Percentiles rank a stretch among this genome's conserved stretches.
Conservation (phyloP, 2,113 vertebrate genomes). For the Rhizomys pruinosus region DNA sequence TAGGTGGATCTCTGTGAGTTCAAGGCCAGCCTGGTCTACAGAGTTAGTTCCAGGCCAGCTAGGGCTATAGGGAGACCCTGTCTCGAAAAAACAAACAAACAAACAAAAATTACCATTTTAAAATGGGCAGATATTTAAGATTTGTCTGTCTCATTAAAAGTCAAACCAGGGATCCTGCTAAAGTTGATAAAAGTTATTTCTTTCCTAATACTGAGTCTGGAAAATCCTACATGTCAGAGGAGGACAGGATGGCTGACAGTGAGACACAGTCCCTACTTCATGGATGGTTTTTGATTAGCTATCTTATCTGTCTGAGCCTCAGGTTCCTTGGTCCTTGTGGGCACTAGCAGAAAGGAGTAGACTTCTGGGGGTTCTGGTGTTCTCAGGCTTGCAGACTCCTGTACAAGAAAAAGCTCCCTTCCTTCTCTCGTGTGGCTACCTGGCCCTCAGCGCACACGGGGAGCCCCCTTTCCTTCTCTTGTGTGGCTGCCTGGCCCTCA, state of each 20-base stretch:
- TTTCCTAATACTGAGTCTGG: not conserved
- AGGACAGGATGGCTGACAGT: too few relatives aligned
- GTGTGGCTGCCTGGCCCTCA: too few relatives aligned
- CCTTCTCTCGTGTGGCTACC: not conserved
- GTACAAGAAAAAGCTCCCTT: too few relatives aligned
- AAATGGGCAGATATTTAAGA: not conserved
- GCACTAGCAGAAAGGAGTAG: not conserved
- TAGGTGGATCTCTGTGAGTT: too few relatives aligned
- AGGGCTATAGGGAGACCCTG: too few relatives aligned
- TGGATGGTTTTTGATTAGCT: not conserved
- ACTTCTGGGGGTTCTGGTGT: not conserved
- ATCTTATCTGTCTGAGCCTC: not conserved
- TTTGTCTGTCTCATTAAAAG: not conserved
- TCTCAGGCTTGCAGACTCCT: not conserved
- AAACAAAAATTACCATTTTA: too few relatives aligned
- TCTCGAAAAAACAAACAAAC: too few relatives aligned
- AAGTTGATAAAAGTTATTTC: not conserved
- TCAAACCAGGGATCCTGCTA: not conserved
- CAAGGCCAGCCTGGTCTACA: too few relatives aligned
- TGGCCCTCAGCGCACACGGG: not conserved
- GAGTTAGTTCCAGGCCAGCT: too few relatives aligned
- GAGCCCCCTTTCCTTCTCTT: too few relatives aligned
- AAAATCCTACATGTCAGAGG: not conserved
- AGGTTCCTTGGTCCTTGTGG: not conserved
- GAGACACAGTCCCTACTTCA: not conserved